These are phyloP conservation scores for Lordiphosa andalusiaca DNA, from an alignment of 2,888 invertebrate species.

Conservation along the genomic window DNA sequence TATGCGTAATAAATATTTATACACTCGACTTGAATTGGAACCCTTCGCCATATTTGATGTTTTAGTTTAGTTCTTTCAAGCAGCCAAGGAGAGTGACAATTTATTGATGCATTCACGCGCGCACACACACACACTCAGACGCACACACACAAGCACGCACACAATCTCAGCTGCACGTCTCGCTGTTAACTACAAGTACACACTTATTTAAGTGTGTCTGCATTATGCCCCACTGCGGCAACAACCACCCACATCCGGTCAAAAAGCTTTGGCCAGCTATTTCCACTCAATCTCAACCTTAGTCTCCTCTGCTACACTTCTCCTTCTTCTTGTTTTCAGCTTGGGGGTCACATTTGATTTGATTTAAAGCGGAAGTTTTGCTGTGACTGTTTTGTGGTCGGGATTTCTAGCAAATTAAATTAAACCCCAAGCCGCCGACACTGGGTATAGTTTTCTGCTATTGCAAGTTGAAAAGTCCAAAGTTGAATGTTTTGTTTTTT, in stretches of 20 bases:
- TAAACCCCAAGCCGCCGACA: too few species aligned
- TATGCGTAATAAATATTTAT: constrained; percentile 70
- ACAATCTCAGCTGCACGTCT: not conserved
- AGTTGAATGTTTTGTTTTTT: too few species aligned
- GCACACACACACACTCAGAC: constrained; percentile 8
- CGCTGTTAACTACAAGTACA: too few species aligned
- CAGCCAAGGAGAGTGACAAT: constrained; percentile 44
- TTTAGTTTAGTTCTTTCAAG: constrained; percentile 44
- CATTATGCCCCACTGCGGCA: not conserved
- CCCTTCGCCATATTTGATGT: constrained; percentile 32
- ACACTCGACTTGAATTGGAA: constrained; percentile 38
- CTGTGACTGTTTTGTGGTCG: too few species aligned
- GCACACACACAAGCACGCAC: constrained; percentile 5
- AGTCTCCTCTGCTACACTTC: not conserved
- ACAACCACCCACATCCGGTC: constrained; percentile 7
- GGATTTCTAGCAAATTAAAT: too few species aligned
- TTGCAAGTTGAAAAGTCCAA: too few species aligned
- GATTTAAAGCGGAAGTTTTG: constrained; percentile 12
- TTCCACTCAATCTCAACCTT: constrained; percentile 2
- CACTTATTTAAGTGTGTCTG: too few species aligned
- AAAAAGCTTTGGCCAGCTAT: constrained; percentile 2
- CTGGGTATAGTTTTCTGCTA: too few species aligned
- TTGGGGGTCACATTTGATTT: constrained; percentile 7
- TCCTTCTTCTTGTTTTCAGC: not conserved
- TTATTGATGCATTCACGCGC: constrained; percentile 61